Evolutionary conservation across 2,888 invertebrate genomes (phyloP).

Genomic region (Ecliptopera silaceata): DNA sequence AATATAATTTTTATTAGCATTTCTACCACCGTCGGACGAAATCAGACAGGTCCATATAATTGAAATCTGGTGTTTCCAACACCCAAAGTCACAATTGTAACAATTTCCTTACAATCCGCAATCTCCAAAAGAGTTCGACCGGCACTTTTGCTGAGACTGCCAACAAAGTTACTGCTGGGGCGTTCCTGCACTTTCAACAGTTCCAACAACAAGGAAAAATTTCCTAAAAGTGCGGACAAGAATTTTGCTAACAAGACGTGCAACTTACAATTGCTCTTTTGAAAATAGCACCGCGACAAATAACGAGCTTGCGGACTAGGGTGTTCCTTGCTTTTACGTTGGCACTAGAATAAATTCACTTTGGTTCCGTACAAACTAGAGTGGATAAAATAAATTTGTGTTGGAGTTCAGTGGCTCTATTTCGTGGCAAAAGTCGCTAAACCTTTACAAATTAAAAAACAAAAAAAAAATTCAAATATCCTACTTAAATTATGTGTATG

Average conservation of each 20-base stretch:
- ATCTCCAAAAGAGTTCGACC: constrained; percentile 16
- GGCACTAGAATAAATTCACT: neutral
- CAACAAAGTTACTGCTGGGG: constrained; percentile 31
- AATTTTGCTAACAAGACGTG: constrained; percentile 41
- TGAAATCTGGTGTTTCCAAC: neutral
- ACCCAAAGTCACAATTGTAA: constrained; percentile 2
- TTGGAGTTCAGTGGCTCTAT: too few relatives aligned
- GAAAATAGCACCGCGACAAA: constrained; percentile 35
- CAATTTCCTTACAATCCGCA: constrained; percentile 15
- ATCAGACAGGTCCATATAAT: neutral
- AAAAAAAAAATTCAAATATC: too few relatives aligned
- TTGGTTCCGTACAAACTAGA: neutral
- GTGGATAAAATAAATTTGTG: too few relatives aligned
- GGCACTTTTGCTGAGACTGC: constrained; percentile 25
- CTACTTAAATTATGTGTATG: too few relatives aligned
- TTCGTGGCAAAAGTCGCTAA: too few relatives aligned
- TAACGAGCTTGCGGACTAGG: constrained; percentile 12
- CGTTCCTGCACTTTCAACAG: constrained; percentile 25
- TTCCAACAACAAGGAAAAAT: constrained; percentile 32
- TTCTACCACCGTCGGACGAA: neutral
- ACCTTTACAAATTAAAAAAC: too few relatives aligned
- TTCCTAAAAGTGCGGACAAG: constrained; percentile 35
- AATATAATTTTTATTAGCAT: too few relatives aligned
- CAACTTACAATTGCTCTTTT: constrained; percentile 42
- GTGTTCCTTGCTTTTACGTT: neutral